These are phyloP conservation scores for Anagyrus pseudococci DNA, from an alignment of 2,888 invertebrate genomes.

Conservation along the genomic window DNA sequence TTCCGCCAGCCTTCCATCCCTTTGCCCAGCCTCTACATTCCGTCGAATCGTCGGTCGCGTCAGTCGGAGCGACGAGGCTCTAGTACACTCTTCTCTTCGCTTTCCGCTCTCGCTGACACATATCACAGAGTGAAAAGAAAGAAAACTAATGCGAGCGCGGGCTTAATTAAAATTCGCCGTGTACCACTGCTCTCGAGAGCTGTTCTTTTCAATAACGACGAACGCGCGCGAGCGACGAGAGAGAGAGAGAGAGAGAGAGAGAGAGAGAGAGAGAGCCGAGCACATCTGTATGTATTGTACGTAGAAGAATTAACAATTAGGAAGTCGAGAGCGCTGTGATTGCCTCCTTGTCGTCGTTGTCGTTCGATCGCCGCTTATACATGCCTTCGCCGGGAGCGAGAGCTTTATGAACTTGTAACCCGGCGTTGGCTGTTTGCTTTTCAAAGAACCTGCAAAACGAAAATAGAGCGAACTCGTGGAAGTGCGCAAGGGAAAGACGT, in stretches of 20 bases:
- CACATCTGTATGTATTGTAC: slow-evolving; percentile 55
- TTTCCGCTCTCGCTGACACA: slow-evolving; percentile 19
- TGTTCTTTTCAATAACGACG: too few relatives aligned
- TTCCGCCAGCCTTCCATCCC: not conserved
- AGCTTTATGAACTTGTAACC: too few relatives aligned
- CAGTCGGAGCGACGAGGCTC: too few relatives aligned
- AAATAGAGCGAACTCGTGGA: not conserved
- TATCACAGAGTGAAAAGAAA: slow-evolving; percentile 25
- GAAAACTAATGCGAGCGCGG: not conserved
- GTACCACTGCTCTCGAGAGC: too few relatives aligned
- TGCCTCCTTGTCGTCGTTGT: slow-evolving; percentile 30
- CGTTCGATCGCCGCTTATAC: slow-evolving; percentile 17
- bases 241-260: too few relatives aligned
- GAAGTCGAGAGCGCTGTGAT: slow-evolving; percentile 24
- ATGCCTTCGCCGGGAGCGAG: too few relatives aligned
- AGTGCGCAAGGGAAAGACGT: slow-evolving; percentile 23
- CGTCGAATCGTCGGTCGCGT: not conserved
- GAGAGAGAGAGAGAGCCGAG: too few relatives aligned
- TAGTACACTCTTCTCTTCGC: too few relatives aligned
- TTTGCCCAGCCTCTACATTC: not conserved
- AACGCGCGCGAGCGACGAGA: slow-evolving; percentile 6
- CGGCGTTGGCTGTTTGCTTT: too few relatives aligned
- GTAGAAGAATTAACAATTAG: slow-evolving; percentile 44
- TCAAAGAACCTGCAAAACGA: not conserved
- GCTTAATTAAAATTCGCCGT: not conserved